A percentile compares a stretch with the other conserved stretches of the same genome.
phyloP scores from a whole-genome alignment of 2,888 invertebrate species.

The Embidobia sp. region DNA sequence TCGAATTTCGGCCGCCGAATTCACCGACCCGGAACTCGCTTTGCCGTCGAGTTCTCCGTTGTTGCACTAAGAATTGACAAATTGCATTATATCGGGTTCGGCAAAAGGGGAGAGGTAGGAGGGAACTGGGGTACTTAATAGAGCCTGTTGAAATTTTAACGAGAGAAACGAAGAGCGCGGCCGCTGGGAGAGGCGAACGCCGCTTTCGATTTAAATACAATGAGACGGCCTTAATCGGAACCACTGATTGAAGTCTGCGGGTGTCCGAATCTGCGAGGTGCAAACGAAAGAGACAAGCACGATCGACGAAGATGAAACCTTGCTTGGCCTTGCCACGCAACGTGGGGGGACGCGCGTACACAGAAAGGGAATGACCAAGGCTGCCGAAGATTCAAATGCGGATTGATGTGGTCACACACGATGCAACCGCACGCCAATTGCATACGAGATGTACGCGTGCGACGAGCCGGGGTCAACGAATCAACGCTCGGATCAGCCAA shows the following conservation, averaged over 20 bases:
- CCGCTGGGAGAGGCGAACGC: slow-evolving; percentile 6
- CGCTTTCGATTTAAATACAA: slow-evolving; percentile 79
- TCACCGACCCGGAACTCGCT: too few species aligned
- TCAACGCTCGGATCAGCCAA: too few species aligned
- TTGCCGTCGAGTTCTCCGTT: too few species aligned
- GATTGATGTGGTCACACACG: slow-evolving; percentile 81
- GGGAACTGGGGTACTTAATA: slow-evolving; percentile 3
- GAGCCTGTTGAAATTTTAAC: slow-evolving; percentile 11
- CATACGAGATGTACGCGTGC: slow-evolving; percentile 73
- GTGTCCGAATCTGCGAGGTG: slow-evolving; percentile 73
- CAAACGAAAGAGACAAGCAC: slow-evolving; percentile 73
- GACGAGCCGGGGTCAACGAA: slow-evolving; percentile 68
- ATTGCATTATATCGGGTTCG: slow-evolving; percentile 3
- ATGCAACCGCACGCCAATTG: slow-evolving; percentile 77
- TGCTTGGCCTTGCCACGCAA: slow-evolving; percentile 49
- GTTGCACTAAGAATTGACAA: too few species aligned
- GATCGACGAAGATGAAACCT: slow-evolving; percentile 47
- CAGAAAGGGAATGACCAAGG: slow-evolving; percentile 53
- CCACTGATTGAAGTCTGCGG: slow-evolving; percentile 73
- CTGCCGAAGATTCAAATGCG: slow-evolving; percentile 72
- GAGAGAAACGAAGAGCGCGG: neutral
- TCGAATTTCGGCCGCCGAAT: too few species aligned
- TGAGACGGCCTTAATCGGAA: slow-evolving; percentile 75
- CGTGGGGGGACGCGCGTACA: slow-evolving; percentile 13
- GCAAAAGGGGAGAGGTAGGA: neutral